Evolutionary conservation across 2,888 invertebrate species (phyloP).

Genomic region (Cheilosia impressa): DNA sequence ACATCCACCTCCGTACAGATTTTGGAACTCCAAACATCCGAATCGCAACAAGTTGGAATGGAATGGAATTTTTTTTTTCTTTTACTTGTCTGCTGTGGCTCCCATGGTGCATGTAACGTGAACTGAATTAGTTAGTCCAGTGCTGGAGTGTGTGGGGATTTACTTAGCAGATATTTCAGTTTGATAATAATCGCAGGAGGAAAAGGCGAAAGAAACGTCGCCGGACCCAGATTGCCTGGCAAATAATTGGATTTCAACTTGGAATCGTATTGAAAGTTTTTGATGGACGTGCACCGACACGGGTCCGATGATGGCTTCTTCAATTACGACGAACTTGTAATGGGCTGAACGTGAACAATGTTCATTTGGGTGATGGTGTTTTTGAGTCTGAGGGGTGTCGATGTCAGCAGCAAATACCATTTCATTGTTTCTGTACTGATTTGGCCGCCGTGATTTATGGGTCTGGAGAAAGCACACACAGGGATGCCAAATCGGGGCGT

Average conservation of each 20-base stretch:
- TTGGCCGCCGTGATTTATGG: slow-evolving; percentile 44
- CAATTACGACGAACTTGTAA: slow-evolving; percentile 55
- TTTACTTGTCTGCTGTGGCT: background rate
- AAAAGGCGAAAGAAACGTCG: slow-evolving; percentile 20
- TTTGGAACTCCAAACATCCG: slow-evolving; percentile 21
- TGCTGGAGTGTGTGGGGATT: slow-evolving; percentile 28
- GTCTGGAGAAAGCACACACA: slow-evolving; percentile 3
- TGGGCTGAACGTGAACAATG: slow-evolving; percentile 49
- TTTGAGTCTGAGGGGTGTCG: background rate
- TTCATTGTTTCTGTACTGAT: slow-evolving; percentile 41
- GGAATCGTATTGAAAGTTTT: slow-evolving; percentile 58
- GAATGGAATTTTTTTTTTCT: background rate
- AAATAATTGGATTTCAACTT: slow-evolving; percentile 71
- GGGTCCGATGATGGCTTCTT: slow-evolving; percentile 23
- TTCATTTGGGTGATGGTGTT: slow-evolving; percentile 21
- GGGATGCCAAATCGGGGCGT: slow-evolving; percentile 28
- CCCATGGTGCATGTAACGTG: slow-evolving; percentile 62
- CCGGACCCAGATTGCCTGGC: slow-evolving; percentile 32
- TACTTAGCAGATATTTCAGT: slow-evolving; percentile 47
- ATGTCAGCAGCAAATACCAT: background rate
- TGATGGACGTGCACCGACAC: slow-evolving; percentile 34
- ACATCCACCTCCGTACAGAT: background rate
- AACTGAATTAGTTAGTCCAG: slow-evolving; percentile 62
- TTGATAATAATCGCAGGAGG: slow-evolving; percentile 40
- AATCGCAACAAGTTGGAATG: slow-evolving; percentile 54